Percentiles rank a stretch among this genome's conserved stretches.
Conservation (phyloP, 1,140 invertebrate genomes). For the Thaumatotibia leucotreta region DNA sequence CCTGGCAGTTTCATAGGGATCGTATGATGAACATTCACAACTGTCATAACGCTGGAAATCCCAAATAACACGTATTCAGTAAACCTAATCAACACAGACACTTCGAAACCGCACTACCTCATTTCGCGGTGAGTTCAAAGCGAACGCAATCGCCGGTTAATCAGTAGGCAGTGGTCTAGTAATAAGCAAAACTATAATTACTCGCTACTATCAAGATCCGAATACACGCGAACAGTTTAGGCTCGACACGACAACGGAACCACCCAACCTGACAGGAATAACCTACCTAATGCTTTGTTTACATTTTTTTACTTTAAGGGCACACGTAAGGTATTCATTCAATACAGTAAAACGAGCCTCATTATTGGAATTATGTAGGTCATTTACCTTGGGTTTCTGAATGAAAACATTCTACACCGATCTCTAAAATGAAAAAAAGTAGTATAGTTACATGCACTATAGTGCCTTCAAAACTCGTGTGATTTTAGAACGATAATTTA, state of each 20-base stretch:
- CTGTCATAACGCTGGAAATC: not conserved
- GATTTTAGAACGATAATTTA: too few species aligned
- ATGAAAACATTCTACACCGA: too few species aligned
- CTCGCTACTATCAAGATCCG: conserved; percentile 60
- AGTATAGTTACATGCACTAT: too few species aligned
- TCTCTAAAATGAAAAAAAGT: too few species aligned
- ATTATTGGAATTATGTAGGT: too few species aligned
- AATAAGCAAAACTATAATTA: conserved; percentile 59
- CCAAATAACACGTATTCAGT: not conserved
- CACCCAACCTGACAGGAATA: conserved; percentile 44
- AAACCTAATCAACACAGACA: not conserved
- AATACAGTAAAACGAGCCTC: too few species aligned
- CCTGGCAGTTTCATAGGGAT: not conserved
- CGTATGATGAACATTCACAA: not conserved
- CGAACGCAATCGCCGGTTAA: not conserved
- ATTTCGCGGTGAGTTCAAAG: not conserved
- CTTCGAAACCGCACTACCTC: not conserved
- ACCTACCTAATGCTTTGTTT: conserved; percentile 38
- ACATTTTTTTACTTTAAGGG: conserved; percentile 10
- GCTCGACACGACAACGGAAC: conserved; percentile 44
- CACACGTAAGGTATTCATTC: too few species aligned
- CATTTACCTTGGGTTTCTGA: too few species aligned
- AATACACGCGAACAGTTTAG: conserved; percentile 52
- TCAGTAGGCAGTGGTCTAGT: conserved; percentile 29
- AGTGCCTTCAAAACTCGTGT: too few species aligned